These are phyloP conservation scores for Brienomyrus brachyistius DNA, from an alignment of 2,113 vertebrate genomes.

Conservation along the genomic window DNA sequence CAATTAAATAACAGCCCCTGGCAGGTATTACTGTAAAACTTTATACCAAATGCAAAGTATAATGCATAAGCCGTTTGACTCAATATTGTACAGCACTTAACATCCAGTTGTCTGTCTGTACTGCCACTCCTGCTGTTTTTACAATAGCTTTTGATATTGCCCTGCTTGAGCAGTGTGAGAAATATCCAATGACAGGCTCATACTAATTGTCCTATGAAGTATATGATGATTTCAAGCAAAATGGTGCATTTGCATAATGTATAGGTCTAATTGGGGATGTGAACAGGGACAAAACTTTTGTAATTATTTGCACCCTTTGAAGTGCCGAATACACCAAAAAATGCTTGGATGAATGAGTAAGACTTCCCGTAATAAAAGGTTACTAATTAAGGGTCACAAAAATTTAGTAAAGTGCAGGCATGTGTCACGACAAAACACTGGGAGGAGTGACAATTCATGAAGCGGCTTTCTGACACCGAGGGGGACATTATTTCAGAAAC, in stretches of 20 bases:
- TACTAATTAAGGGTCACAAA: neutral
- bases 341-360: neutral
- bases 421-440: neutral
- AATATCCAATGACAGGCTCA: too few relatives aligned
- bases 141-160: neutral
- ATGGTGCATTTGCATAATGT: neutral
- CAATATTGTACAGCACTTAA: slow-evolving; percentile 1
- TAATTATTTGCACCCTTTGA: neutral
- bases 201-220: neutral
- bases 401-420: neutral
- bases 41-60: slow-evolving; percentile 28
- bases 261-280: neutral
- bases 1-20: slow-evolving; percentile 61
- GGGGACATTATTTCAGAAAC: neutral
- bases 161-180: neutral
- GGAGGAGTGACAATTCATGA: neutral
- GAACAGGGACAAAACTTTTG: neutral
- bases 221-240: neutral
- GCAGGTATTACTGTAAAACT: slow-evolving; percentile 42
- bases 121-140: neutral
- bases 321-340: neutral
- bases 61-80: slow-evolving; percentile 30
- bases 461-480: neutral
- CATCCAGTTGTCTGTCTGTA: neutral
- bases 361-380: neutral